Evolutionary conservation across 1,140 invertebrate genomes (phyloP), one percentile per base, ranked within the genome.

Genomic region (Drosophila asahinai): DNA sequence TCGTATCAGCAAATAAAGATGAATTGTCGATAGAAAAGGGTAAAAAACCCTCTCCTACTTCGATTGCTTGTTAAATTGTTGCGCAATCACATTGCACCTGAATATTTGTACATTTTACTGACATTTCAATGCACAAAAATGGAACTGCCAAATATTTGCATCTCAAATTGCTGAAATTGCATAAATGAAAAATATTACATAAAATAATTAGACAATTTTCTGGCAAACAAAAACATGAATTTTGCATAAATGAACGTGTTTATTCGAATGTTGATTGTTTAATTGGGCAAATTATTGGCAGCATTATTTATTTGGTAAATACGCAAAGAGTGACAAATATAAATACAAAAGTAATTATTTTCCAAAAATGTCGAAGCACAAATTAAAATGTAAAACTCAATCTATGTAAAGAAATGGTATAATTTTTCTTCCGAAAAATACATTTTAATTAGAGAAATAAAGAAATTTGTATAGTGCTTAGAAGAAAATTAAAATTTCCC

Each of bases 261-360:
- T 73, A 75, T 75, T 54, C 7, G 42, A 62, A 75, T 58, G 48
- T 48, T 77, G 63, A 61, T 77, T 77, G 75, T 57, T 70, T 57
- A 57, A 77, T 70, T 77, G 75, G 36, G 38, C 55, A 77, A 77
- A 77, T 77, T 77, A 60, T 77, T 61, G 58, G 51, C 57, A 55
- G 55, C 49, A 70, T 77, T 42, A 62, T 77, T 77, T 45, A 77
- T 77, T 77, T 36, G n/a, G 19, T 19, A 74, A 74, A 63, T 48
- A 74, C 25, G 33, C 5, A 43, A 38, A 25, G 17, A 6, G 51
- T 33, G 38, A 7, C 15, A 51, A 52, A 36, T 27, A 36, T 42
- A 51, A 71, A 59, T 33, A 43, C n/a, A 17, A 72, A 52, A 60
- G 12, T n/a, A 59, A 52, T 72, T 51, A 60, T 51, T 72, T 38